Conservation (phyloP, 2,888 invertebrate species). For the Pterostichus niger region DNA sequence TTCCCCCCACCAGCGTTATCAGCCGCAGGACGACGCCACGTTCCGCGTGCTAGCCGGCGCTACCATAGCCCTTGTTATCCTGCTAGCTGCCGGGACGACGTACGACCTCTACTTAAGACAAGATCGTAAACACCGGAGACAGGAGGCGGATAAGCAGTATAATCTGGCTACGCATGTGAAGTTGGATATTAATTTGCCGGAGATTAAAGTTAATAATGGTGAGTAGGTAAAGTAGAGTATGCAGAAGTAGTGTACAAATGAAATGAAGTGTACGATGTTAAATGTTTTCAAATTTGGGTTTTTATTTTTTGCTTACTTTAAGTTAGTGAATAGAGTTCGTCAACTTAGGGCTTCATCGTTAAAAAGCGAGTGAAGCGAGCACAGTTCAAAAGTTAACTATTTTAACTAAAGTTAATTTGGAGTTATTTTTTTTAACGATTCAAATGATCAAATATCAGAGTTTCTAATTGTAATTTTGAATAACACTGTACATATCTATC, state of each 20-base stretch:
- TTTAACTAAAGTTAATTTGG: no score
- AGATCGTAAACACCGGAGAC: constrained; percentile 78
- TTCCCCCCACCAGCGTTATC: constrained; percentile 83
- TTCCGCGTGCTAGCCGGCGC: constrained; percentile 81
- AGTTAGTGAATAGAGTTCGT: no score
- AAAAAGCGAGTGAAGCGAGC: no score
- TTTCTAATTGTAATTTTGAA: no score
- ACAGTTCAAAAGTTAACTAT: no score
- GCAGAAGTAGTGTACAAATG: background rate
- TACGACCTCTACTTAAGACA: constrained; percentile 85
- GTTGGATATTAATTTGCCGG: constrained; percentile 75
- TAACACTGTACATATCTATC: no score
- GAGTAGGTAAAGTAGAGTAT: background rate
- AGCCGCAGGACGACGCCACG: constrained; percentile 84
- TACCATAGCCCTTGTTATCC: constrained; percentile 77
- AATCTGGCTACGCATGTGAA: constrained; percentile 76
- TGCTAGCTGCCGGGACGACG: constrained; percentile 84
- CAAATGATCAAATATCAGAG: no score
- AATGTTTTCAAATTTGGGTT: no score
- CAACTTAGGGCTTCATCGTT: no score
- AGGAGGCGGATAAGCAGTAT: constrained; percentile 69
- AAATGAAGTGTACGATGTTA: no score
- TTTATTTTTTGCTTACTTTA: no score
- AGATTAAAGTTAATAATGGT: constrained; percentile 70
- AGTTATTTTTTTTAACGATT: no score